Evolutionary conservation across 2,797 vertebrate genomes (phyloP).

Genomic region (Perdix hodgsoniae): DNA sequence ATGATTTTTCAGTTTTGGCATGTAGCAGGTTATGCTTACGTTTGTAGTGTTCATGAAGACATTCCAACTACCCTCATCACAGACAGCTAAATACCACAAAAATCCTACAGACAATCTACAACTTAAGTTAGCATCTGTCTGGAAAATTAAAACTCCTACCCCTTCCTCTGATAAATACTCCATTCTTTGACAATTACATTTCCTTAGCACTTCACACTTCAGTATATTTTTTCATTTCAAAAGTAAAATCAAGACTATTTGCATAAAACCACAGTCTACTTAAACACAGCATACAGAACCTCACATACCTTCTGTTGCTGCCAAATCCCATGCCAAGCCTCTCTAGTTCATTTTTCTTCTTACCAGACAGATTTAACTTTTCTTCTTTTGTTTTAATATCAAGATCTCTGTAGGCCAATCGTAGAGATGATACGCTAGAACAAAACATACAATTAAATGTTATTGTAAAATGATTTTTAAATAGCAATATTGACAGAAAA

Average conservation of each 20-base stretch:
- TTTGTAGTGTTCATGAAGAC: background rate
- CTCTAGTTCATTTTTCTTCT: slow-evolving; percentile 89
- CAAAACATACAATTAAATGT: background rate
- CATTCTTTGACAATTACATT: background rate
- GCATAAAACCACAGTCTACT: background rate
- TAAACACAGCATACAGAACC: background rate
- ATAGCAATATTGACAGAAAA: background rate
- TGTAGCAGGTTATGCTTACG: background rate
- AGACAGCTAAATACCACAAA: background rate
- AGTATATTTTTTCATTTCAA: background rate
- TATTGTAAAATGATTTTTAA: background rate
- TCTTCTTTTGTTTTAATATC: slow-evolving; percentile 89
- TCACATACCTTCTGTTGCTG: slow-evolving; percentile 83
- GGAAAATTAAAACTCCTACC: background rate
- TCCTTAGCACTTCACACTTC: background rate
- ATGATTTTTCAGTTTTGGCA: background rate
- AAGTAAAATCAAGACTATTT: background rate
- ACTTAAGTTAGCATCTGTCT: background rate
- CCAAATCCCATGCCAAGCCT: slow-evolving; percentile 94
- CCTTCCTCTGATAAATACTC: background rate
- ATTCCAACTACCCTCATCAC: background rate
- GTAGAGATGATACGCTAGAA: slow-evolving; percentile 84
- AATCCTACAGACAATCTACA: background rate
- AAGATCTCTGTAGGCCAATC: slow-evolving; percentile 90
- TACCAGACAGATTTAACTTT: slow-evolving; percentile 82